phyloP scores from a whole-genome alignment of 2,113 vertebrate species.

The Hemichromis elongatus region DNA sequence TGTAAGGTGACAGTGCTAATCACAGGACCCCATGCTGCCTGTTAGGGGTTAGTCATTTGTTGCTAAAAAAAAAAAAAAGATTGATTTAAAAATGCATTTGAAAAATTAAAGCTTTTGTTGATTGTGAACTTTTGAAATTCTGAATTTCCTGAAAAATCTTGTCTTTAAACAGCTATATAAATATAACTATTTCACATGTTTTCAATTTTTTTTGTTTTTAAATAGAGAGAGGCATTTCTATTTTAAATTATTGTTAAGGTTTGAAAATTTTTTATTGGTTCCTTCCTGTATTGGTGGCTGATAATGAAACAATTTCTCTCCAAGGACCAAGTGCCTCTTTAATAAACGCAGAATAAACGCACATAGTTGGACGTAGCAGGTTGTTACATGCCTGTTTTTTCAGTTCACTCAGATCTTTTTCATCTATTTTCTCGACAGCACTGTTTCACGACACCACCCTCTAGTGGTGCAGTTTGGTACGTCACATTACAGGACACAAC shows the following conservation, averaged over 20 bases:
- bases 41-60: neutral
- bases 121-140: neutral
- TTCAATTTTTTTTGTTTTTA: neutral
- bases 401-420: neutral
- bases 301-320: neutral
- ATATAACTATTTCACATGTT: neutral
- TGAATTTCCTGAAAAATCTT: neutral
- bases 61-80: neutral
- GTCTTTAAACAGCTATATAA: neutral
- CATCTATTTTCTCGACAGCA: neutral
- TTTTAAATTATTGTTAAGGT: neutral
- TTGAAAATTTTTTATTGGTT: neutral
- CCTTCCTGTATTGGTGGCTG: neutral
- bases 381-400: neutral
- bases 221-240: neutral
- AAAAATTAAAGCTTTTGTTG: neutral
- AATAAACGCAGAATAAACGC: neutral
- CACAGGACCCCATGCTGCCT: neutral
- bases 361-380: neutral
- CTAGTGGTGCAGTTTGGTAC: neutral
- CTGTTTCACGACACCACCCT: neutral
- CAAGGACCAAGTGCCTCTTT: neutral
- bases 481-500: neutral
- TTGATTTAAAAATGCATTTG: neutral
- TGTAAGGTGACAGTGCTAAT: neutral